These are phyloP conservation scores for Platycercus adscitus DNA, from an alignment of 2,113 vertebrate genomes.

Conservation along the genomic window DNA sequence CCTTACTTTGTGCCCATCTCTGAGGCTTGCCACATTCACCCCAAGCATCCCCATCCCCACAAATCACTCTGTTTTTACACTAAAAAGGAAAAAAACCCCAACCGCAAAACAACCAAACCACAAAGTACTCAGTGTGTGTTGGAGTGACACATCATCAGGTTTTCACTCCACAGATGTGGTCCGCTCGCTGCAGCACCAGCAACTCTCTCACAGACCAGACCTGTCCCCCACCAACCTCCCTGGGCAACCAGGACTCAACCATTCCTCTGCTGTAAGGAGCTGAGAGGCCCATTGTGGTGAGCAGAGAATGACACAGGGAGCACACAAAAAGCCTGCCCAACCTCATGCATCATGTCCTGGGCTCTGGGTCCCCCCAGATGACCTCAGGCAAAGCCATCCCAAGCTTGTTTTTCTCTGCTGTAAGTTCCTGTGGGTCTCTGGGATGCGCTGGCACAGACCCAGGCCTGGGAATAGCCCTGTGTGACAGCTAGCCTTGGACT, in stretches of 20 bases:
- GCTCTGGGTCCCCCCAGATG: rapidly evolving
- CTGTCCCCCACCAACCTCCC: background rate
- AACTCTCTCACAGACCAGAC: background rate
- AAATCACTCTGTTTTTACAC: background rate
- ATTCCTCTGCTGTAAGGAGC: background rate
- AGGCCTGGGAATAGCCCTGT: rapidly evolving
- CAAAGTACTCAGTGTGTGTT: background rate
- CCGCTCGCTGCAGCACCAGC: background rate
- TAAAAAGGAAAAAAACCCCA: background rate
- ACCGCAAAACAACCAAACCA: background rate
- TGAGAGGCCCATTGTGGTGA: rapidly evolving
- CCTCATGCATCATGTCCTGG: rapidly evolving
- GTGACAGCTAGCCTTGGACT: slow-evolving; percentile 2
- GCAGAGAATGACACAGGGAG: background rate
- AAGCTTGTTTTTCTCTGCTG: background rate
- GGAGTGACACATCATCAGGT: background rate
- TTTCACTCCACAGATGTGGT: background rate
- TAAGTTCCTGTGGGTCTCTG: background rate
- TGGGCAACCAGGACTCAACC: background rate
- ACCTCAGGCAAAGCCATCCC: background rate
- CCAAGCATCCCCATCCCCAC: background rate
- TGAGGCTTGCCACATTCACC: background rate
- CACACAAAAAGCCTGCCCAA: background rate
- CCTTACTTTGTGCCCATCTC: background rate
- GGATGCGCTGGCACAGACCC: background rate